Percentiles rank a stretch among this genome's conserved stretches.
These are phyloP conservation scores for Vanessa cardui DNA, from an alignment of 2,888 invertebrate species.

Conservation along the genomic window DNA sequence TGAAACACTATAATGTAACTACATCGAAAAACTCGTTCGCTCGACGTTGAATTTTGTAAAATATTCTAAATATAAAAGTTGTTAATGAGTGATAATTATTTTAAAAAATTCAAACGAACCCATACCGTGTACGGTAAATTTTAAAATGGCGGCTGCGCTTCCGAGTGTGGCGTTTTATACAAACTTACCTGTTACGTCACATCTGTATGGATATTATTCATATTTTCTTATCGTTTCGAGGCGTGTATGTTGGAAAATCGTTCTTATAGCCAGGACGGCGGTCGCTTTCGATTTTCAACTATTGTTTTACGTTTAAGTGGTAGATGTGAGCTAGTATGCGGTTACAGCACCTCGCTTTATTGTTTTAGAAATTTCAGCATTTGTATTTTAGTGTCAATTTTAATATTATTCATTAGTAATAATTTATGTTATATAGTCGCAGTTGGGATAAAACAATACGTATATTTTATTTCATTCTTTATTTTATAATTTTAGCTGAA, in stretches of 20 bases:
- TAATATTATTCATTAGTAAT: neutral
- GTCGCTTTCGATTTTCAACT: slow-evolving; percentile 53
- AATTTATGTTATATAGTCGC: neutral
- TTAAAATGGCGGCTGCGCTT: slow-evolving; percentile 70
- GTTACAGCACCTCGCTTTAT: slow-evolving; percentile 40
- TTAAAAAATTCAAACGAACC: slow-evolving; percentile 54
- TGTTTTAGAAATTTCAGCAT: slow-evolving; percentile 40
- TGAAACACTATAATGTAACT: slow-evolving; percentile 45
- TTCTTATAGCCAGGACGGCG: slow-evolving; percentile 43
- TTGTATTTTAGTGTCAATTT: slow-evolving; percentile 1
- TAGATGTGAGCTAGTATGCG: slow-evolving; percentile 36
- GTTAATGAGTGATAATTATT: slow-evolving; percentile 54
- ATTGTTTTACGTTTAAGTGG: slow-evolving; percentile 46
- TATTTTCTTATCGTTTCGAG: slow-evolving; percentile 62
- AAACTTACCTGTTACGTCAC: slow-evolving; percentile 76
- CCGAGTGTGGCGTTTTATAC: slow-evolving; percentile 71
- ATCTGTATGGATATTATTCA: slow-evolving; percentile 65
- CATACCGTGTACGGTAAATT: slow-evolving; percentile 49
- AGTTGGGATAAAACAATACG: too few relatives aligned
- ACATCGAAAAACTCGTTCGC: neutral
- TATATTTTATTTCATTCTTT: too few relatives aligned
- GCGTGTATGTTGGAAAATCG: slow-evolving; percentile 50
- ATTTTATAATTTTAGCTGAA: too few relatives aligned
- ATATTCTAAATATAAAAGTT: slow-evolving; percentile 25
- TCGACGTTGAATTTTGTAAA: neutral